Percentiles rank a stretch among this genome's conserved stretches.
phyloP scores from a whole-genome alignment of 2,888 invertebrate genomes.

The Meloe dianella region DNA sequence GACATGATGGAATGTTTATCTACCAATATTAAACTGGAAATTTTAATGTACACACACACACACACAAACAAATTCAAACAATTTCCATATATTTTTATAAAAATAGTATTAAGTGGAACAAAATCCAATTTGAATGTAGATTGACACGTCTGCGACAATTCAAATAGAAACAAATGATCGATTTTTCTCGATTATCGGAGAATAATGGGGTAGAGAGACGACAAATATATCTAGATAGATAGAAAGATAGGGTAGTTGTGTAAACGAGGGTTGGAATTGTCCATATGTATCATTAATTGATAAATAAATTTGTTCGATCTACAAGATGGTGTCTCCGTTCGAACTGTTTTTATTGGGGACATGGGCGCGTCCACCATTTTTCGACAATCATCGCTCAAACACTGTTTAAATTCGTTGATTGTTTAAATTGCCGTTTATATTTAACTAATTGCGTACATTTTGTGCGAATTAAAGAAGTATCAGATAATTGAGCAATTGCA shows the following conservation, averaged over 20 bases:
- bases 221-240: background rate
- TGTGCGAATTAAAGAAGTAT: background rate
- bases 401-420: background rate
- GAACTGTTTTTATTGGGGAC: background rate
- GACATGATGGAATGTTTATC: slow-evolving; percentile 42
- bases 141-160: background rate
- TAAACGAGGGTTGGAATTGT: background rate
- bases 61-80: background rate
- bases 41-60: background rate
- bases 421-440: background rate
- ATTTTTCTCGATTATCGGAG: background rate
- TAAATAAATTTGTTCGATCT: background rate
- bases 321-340: too few relatives aligned
- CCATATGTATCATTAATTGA: background rate
- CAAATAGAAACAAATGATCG: background rate
- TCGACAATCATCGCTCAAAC: background rate
- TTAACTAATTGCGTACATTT: background rate
- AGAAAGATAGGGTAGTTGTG: background rate
- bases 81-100: background rate
- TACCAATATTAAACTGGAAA: slow-evolving; percentile 22
- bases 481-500: background rate
- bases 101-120: background rate
- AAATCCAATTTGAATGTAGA: background rate
- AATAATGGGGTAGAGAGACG: background rate
- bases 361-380: background rate